Evolutionary conservation across 2,888 invertebrate species (phyloP), one percentile per base, ranked within the genome.

Genomic region (Mactromeris polynyma): DNA sequence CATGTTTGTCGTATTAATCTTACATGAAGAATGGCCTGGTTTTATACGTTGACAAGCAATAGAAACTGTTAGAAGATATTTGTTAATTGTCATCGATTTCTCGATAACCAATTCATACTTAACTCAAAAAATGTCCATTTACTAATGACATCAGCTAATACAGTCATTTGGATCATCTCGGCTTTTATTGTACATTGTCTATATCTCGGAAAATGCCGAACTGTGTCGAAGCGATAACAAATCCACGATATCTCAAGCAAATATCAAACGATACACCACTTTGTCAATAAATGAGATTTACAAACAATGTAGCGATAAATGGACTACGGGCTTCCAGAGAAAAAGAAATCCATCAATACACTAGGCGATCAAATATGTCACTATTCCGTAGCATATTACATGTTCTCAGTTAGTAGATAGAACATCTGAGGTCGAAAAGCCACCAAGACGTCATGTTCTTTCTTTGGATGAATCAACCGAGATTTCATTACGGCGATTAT

Each of bases 401-500:
- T 64, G n/a, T 64, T 64, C 26, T 26, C 9, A 26, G 0, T 64
- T n/a, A 26, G 3, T 64, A 26, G 58, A 26, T 26, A 64, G 58
- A 64, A 26, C 26, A 17, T 14, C 51, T 51, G 51, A 64, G 58
- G 26, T 64, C 26, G 58, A 64, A 26, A 26, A 64, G 58, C 58
- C 26, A 26, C 26, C 26, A 26, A 64, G 26, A 9, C 7, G 58
- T 26, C 58, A 26, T 21, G 9, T 64, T 64, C 9, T 26, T 64
- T 64, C 58, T 64, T 26, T 26, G 26, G 21, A 81, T 58, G 58
- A 81, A 58, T 81, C 58, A 58, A 36, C 31, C 36, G 17, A 38
- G n/a, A 81, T 81, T 81, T 81, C 58, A 81, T 58, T 81, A 81
- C 51, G 58, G 17, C 58, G 58, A 81, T 81, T 81, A 81, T 81